Base-by-base conservation (phyloP, 1,140 invertebrate species). In the Procambarus virginalis region DNA sequence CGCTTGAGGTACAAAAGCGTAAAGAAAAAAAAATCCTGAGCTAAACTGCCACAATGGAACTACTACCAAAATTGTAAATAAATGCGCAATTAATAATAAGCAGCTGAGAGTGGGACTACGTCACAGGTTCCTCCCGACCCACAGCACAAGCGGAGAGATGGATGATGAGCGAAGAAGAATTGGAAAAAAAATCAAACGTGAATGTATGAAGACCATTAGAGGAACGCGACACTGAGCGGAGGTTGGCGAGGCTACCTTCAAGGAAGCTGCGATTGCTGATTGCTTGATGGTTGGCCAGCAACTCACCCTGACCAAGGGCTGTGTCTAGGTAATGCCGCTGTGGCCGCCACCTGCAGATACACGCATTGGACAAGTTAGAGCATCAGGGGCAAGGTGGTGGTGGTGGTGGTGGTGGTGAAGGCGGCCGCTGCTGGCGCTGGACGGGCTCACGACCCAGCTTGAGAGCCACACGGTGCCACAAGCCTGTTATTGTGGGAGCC, bases 281-380 rank as follows among this genome's bases (percentile, higher is more conserved):
- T 14, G 68, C 68, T 5, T 20, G 68, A 22, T 73, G 68, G 22
- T 34, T 73, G 68, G 68, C 68, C 68, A 73, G 68, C 68, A 73
- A 73, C 68, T 73, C 68, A 73, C 68, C 68, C 68, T 73, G 68
- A 22, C 68, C 68, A 73, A 73, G 14, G 14, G 22, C 68, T 34
- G 20, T 34, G 68, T 73, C 68, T 20, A 22, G 68, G 68, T 34
- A 34, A 34, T 73, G 68, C 68, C 68, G n/a, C 68, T 20, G 20
- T 73, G 14, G 20, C 22, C n/a, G 8, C 68, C 68, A 73, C 68
- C 68, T 73, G 68, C 68, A 73, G 68, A 73, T 73, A 73, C 68
- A 73, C 68, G 68, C 68, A 73, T 73, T n/a, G 68, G 20, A 73
- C 68, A 34, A 73, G 68, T 73, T 73, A 73, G 68, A 73, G 68